These are phyloP conservation scores for Zaprionus lachaisei DNA, from an alignment of 1,140 invertebrate species.

Conservation along the genomic window DNA sequence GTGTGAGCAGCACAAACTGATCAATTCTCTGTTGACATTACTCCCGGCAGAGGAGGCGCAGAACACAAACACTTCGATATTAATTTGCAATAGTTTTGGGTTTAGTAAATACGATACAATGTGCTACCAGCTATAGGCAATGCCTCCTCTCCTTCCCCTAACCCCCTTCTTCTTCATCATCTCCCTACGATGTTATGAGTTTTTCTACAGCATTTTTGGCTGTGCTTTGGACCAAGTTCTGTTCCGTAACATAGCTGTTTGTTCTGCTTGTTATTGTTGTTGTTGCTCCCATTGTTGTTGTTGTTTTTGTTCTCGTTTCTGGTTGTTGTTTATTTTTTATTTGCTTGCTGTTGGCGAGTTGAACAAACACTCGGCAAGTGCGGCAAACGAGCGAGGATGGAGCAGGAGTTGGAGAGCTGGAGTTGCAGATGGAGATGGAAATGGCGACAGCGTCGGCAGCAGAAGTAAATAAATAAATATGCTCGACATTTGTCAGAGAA, in stretches of 20 bases:
- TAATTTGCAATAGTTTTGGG: constrained; percentile 39
- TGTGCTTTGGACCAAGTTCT: constrained; percentile 5
- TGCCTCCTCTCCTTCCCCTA: background rate
- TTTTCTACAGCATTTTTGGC: background rate
- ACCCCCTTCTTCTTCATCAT: background rate
- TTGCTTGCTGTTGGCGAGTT: constrained; percentile 62
- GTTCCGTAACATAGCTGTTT: constrained; percentile 4
- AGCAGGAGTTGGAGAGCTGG: background rate
- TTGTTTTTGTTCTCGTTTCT: constrained; percentile 10
- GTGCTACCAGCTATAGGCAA: background rate
- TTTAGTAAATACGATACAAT: constrained; percentile 4
- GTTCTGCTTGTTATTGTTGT: constrained; percentile 11
- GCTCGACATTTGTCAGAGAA: constrained; percentile 79
- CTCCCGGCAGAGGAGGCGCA: background rate
- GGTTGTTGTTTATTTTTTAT: constrained; percentile 21
- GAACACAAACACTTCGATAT: constrained; percentile 28
- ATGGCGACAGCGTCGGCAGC: constrained; percentile 41
- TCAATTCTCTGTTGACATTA: constrained; percentile 9
- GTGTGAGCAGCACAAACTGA: constrained; percentile 11
- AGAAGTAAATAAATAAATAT: constrained; percentile 82
- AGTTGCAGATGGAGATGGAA: background rate
- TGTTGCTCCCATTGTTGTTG: constrained; percentile 13
- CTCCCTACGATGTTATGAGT: background rate
- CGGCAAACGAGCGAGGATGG: constrained; percentile 49
- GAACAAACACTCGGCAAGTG: constrained; percentile 76